Percentiles rank a stretch among this genome's conserved stretches.
Conservation (phyloP, 2,113 vertebrate genomes). For the Platichthys stellatus region DNA sequence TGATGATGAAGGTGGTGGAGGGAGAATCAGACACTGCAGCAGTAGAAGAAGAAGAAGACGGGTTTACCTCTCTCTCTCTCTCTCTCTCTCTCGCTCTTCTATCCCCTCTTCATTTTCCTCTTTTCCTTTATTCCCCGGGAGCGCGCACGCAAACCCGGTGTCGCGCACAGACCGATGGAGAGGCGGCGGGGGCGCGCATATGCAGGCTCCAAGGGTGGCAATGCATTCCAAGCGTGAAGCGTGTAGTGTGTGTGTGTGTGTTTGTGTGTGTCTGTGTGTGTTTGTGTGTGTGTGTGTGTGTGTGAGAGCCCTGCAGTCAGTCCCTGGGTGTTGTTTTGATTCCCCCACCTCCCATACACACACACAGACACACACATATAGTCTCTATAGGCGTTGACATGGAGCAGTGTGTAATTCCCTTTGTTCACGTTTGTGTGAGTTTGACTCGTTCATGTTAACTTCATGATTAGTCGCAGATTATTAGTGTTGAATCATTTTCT, state of each 20-base stretch:
- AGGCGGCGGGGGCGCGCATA: conserved; percentile 32
- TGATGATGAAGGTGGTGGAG: conserved; percentile 65
- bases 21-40: conserved; percentile 70
- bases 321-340: not conserved
- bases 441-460: conserved; percentile 2
- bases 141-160: conserved; percentile 48
- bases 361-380: not conserved
- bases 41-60: conserved; percentile 39
- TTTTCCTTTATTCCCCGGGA: conserved; percentile 25
- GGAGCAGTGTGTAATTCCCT: conserved; percentile 47
- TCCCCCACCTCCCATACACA: not conserved
- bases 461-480: not conserved
- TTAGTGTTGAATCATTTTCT: not conserved
- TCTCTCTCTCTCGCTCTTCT: not conserved
- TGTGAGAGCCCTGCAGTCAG: conserved; percentile 3
- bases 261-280: conserved; percentile 10
- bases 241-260: conserved; percentile 12
- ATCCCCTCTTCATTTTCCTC: not conserved
- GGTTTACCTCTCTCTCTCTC: not conserved
- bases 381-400: conserved; percentile 45
- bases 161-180: conserved; percentile 21
- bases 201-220: conserved; percentile 41
- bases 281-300: conserved; percentile 4
- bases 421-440: conserved; percentile 52
- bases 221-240: not conserved